Evolutionary conservation across 2,113 vertebrate genomes (phyloP), one percentile per base, ranked within the genome.

Genomic region (Hippotragus niger): DNA sequence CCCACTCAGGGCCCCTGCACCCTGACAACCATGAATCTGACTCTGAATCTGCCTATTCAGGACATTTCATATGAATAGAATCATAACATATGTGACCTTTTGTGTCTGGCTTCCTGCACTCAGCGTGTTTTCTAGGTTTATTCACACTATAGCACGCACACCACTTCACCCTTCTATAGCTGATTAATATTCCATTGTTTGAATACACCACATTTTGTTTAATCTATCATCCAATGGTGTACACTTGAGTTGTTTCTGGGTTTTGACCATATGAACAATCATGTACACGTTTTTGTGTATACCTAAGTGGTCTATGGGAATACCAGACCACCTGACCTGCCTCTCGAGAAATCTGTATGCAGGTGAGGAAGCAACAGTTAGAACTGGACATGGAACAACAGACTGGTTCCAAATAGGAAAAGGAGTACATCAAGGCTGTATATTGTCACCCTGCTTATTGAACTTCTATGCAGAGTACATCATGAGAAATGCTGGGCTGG

Each of bases 141-240:
- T n/a, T n/a, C 43, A 4, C 15, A 23, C 23, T 45, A 40, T 43
- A 47, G 29, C 3, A 14, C 9, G 12, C 52, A 14, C 33, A 52
- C 27, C 17, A 57, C 43, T 29, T 15, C 52, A 17, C 14, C 23
- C 84, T 58, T 58, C 23, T 12, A 16, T 10, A 31, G 17, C 29
- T 33, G 25, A 94, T 11, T 47, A 31, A 33, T 31, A 50, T n/a
- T 45, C 23, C 40, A 43, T 23, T 1, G 21, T 40, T 25, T 11
- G 15, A 13, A 25, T 19, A 31, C 2, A 13, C 10, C 47, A 52
- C 47, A 8, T 6, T 88, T 43, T 67, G 13, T 40, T 36, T 40
- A 50, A 62, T 45, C 81, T 27, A 23, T 29, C 47, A 47, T 31
- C 31, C 0, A 1, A 0, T 4, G 3, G 8, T 19, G 14, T n/a